These are phyloP conservation scores for Halictus ligatus DNA, from an alignment of 2,888 invertebrate species.

Conservation along the genomic window DNA sequence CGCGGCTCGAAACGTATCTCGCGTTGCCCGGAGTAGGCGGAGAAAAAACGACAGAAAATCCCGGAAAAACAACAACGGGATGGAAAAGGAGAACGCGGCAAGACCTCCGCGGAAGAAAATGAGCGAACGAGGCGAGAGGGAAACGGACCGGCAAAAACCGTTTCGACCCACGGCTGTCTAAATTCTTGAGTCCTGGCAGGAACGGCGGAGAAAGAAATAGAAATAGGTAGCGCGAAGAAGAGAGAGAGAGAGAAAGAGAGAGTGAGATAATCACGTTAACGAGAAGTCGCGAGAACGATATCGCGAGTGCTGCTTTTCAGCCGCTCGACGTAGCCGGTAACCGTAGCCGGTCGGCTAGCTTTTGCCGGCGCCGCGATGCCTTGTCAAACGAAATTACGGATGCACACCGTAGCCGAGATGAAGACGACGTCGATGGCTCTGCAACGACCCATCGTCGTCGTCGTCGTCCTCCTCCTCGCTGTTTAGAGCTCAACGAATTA, in stretches of 20 bases:
- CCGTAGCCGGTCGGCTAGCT: neutral
- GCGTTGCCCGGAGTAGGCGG: neutral
- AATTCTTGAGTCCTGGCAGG: conserved; percentile 52
- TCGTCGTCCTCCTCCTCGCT: conserved; percentile 1
- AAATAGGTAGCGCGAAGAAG: neutral
- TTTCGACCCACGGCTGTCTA: conserved; percentile 29
- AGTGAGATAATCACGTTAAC: conserved; percentile 69
- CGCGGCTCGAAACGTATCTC: conserved; percentile 28
- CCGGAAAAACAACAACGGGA: neutral
- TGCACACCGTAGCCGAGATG: conserved; percentile 63
- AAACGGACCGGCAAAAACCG: conserved; percentile 29
- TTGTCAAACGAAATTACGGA: conserved; percentile 76
- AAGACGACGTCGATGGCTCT: conserved; percentile 62
- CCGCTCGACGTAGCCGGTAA: conserved; percentile 59
- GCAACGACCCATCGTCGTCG: conserved; percentile 12
- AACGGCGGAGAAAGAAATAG: conserved; percentile 16
- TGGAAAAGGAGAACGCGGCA: conserved; percentile 7
- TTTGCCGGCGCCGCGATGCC: conserved; percentile 46
- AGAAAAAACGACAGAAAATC: neutral
- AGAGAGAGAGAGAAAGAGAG: neutral
- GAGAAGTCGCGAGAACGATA: conserved; percentile 61
- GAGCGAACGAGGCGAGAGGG: conserved; percentile 12
- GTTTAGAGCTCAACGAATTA: conserved; percentile 43
- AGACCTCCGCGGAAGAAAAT: conserved; percentile 2
- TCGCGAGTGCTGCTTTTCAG: conserved; percentile 58